Percentiles rank a stretch among this genome's conserved stretches.
phyloP scores from a whole-genome alignment of 2,797 vertebrate species.

The Peromyscus melanophrys region DNA sequence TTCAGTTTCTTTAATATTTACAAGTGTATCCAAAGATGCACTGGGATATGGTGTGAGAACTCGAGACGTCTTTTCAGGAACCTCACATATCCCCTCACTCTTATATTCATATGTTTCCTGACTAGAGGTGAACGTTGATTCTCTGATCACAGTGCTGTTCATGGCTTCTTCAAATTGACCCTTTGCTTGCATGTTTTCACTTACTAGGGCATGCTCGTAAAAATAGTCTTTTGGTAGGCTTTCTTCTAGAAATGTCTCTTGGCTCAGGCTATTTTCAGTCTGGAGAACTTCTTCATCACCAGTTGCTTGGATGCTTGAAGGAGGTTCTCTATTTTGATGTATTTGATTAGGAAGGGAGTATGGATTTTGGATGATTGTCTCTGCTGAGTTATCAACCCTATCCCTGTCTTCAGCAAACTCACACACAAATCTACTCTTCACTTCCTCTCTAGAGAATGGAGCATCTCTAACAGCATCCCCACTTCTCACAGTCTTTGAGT shows the following conservation, averaged over 20 bases:
- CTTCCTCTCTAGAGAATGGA: slow-evolving; percentile 83
- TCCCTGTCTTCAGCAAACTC: slow-evolving; percentile 5
- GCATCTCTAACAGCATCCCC: slow-evolving; percentile 89
- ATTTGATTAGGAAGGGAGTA: slow-evolving; percentile 83
- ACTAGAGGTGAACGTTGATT: slow-evolving; percentile 22
- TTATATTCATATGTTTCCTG: background rate
- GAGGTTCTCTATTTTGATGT: slow-evolving; percentile 78
- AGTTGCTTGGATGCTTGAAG: slow-evolving; percentile 47
- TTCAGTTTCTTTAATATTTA: slow-evolving; percentile 57
- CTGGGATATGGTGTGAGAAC: slow-evolving; percentile 15
- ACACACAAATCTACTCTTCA: background rate
- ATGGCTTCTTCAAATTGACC: slow-evolving; percentile 89
- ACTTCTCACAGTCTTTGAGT: slow-evolving; percentile 90
- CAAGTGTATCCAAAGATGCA: slow-evolving; percentile 60
- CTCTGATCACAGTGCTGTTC: slow-evolving; percentile 85
- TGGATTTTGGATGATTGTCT: slow-evolving; percentile 63
- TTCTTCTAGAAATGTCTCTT: slow-evolving; percentile 67
- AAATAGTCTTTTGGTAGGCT: slow-evolving; percentile 15
- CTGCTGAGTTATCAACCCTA: background rate
- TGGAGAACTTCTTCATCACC: slow-evolving; percentile 67
- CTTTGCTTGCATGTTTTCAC: slow-evolving; percentile 88
- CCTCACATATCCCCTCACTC: slow-evolving; percentile 53
- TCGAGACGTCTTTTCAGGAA: slow-evolving; percentile 47
- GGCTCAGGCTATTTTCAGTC: slow-evolving; percentile 54
- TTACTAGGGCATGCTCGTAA: slow-evolving; percentile 57